A percentile compares a stretch with the other conserved stretches of the same genome.
These are phyloP conservation scores for Gambelia wislizenii DNA, from an alignment of 2,797 vertebrate genomes.

Conservation along the genomic window DNA sequence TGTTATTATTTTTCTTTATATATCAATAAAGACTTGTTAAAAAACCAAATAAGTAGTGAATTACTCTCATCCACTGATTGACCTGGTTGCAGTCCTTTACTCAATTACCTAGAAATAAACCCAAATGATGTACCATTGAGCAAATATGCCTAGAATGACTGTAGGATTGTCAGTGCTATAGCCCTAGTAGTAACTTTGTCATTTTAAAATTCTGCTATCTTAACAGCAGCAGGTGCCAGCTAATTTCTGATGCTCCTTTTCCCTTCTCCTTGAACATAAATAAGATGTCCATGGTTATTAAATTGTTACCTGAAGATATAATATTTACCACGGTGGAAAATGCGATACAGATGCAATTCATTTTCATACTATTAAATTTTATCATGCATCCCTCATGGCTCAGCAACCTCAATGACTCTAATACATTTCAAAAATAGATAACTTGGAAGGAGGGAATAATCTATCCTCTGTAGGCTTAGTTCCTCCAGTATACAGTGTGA, in stretches of 20 bases:
- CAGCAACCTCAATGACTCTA: conserved; percentile 21
- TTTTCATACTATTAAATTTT: conserved; percentile 46
- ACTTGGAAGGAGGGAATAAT: conserved; percentile 2
- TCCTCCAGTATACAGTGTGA: conserved; percentile 51
- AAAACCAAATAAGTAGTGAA: no score
- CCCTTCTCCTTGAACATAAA: background rate
- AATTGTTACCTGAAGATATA: conserved; percentile 51
- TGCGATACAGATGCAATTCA: conserved; percentile 52
- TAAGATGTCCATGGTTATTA: rapidly evolving
- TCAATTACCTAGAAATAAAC: background rate
- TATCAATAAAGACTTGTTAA: no score
- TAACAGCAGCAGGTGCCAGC: background rate
- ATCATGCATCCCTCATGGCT: conserved; percentile 1
- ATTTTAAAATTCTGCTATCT: background rate
- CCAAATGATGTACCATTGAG: background rate
- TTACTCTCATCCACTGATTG: no score
- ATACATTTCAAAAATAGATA: conserved; percentile 60
- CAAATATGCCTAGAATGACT: background rate
- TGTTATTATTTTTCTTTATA: no score
- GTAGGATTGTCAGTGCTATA: background rate
- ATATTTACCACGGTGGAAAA: conserved; percentile 50
- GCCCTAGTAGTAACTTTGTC: background rate
- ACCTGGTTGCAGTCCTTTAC: background rate
- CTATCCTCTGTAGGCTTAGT: conserved; percentile 34
- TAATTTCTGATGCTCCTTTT: background rate